Conservation (phyloP, 2,888 invertebrate species). For the Caenorhabditis sp. region DNA sequence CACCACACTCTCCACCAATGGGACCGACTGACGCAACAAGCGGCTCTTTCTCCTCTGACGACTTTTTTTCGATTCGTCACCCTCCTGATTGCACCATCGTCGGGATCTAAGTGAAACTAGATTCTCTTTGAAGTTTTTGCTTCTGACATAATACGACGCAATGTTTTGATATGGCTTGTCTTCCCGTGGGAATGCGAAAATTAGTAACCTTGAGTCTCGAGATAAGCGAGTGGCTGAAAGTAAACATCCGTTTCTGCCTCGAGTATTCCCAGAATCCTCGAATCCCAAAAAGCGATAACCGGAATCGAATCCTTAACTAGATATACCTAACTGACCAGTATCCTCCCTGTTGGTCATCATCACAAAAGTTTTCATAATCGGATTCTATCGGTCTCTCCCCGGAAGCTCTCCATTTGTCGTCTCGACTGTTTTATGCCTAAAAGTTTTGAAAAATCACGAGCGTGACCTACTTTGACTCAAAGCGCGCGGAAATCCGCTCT, state of each 20-base stretch:
- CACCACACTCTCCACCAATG: not conserved
- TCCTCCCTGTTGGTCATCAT: conserved; percentile 12
- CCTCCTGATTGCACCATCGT: not conserved
- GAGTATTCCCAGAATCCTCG: not conserved
- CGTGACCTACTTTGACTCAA: conserved; percentile 48
- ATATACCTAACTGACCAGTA: conserved; percentile 38
- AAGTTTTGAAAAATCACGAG: conserved; percentile 39
- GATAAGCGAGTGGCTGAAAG: not conserved
- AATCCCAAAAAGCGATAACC: conserved; percentile 3
- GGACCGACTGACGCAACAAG: conserved; percentile 20
- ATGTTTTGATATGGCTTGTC: not conserved
- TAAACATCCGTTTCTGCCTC: not conserved
- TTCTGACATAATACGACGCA: not conserved
- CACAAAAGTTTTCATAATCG: conserved; percentile 34
- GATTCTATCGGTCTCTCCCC: conserved; percentile 26
- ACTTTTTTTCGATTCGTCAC: not conserved
- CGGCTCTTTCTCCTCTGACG: conserved; percentile 7
- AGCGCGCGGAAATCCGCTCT: conserved; percentile 56
- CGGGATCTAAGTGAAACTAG: not conserved
- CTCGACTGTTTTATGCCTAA: conserved; percentile 45
- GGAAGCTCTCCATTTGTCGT: conserved; percentile 31
- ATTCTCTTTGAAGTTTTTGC: conserved; percentile 5
- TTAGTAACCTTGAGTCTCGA: not conserved
- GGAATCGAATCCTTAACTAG: conserved; percentile 33
- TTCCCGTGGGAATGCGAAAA: not conserved